Evolutionary conservation across 2,888 invertebrate genomes (phyloP).

Genomic region (Ophraella communa): DNA sequence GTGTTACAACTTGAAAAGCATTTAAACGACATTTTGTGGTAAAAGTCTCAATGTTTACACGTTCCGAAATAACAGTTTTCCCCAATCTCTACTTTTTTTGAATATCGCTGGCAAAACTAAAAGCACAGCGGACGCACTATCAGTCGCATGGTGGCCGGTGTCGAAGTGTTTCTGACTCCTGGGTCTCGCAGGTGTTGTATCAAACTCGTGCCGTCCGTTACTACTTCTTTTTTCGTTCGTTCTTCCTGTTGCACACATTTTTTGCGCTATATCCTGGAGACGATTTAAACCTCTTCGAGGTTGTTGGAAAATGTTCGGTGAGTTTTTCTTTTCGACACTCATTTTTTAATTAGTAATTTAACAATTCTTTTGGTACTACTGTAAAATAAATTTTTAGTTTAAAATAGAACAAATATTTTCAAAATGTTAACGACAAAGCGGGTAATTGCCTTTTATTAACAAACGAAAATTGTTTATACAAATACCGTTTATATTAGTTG

Average conservation of each 20-base stretch:
- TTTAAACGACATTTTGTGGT: neutral
- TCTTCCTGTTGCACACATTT: slow-evolving; percentile 4
- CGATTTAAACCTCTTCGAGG: slow-evolving; percentile 3
- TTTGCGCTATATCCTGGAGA: neutral
- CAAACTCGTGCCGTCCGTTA: slow-evolving; percentile 13
- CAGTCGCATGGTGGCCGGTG: slow-evolving; percentile 24
- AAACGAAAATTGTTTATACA: neutral
- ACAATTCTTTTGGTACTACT: too few species aligned
- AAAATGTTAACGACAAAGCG: neutral
- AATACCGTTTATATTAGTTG: neutral
- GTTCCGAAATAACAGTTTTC: slow-evolving; percentile 5
- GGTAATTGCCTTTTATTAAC: neutral
- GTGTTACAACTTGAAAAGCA: neutral
- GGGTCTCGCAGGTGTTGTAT: slow-evolving; percentile 10
- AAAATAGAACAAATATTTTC: too few species aligned
- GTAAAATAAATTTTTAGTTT: too few species aligned
- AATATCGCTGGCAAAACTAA: slow-evolving; percentile 18
- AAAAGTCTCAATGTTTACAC: slow-evolving; percentile 5
- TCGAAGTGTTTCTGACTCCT: slow-evolving; percentile 22
- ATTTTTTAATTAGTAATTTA: neutral
- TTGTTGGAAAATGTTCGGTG: slow-evolving; percentile 5
- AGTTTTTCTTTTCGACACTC: neutral
- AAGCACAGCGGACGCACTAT: slow-evolving; percentile 19
- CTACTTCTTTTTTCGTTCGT: neutral
- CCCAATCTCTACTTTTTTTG: slow-evolving; percentile 22